Base-by-base conservation (phyloP, 2,113 vertebrate genomes). In the Mormyrus iriodes region DNA sequence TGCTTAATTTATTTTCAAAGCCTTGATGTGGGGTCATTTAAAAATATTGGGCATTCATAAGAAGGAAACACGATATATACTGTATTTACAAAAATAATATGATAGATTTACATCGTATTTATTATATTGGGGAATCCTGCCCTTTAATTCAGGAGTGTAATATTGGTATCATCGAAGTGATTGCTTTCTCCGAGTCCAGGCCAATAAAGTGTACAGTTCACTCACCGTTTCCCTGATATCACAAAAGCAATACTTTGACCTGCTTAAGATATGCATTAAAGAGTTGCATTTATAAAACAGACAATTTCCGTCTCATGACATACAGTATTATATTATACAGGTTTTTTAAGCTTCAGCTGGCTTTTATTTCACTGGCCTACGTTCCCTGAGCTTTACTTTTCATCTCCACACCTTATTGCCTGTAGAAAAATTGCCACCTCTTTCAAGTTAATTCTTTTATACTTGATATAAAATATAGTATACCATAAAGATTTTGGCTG, bases 71-170 rank as follows among this genome's bases (percentile, higher is more conserved):
- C 19, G 21, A 19, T 53, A 55, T 52, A 52, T 55, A 21, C 21
- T 42, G 52, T 89, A 83, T 89, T 31, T 12, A 46, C 48, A 89
- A 61, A 3, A 42, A 48, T 89, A 83, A 42, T 42, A 27, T 48
- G 76, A 21, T 24, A 51, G 19, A 46, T 88, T 88, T 35, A 27
- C 27, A 49, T 42, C 48, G 53, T 88, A 88, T 88, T 17, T 19
- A 35, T 88, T 3, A 69, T 49, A 73, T 88, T 69, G 24, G 39
- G 6, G 65, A 61, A 31, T 44, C 13, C 46, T 65, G 87, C 46
- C 87, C 87, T 73, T 51, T 51, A 69, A 73, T 88, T 88, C 46
- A 88, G 58, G 46, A 88, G 87, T 69, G n/a, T 73, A 46, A 49
- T 44, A 51, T 35, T 88, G 87, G 42, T 73, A 44, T 73, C 58